Evolutionary conservation across 1,140 invertebrate genomes (phyloP).

Genomic region (Globodera rostochiensis): DNA sequence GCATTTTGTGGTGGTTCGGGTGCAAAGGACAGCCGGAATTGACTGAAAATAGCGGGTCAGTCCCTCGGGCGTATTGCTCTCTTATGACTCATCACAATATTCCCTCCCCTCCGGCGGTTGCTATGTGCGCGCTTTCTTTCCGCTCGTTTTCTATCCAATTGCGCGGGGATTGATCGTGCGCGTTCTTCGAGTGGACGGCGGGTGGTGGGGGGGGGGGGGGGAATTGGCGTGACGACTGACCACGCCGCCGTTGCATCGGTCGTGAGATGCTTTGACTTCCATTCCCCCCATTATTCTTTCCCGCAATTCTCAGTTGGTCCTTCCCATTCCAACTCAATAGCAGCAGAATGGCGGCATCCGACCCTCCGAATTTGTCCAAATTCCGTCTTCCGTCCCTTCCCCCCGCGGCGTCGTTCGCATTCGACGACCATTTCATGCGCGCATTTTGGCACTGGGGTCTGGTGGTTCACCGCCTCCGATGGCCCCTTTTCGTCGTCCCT

Average conservation of each 20-base stretch:
- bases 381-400: neutral
- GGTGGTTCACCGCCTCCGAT: conserved; percentile 43
- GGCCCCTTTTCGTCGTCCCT: conserved; percentile 42
- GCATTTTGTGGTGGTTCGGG: too few species aligned
- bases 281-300: neutral
- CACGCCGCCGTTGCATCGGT: neutral
- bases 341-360: neutral
- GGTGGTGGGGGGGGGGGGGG: too few species aligned
- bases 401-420: conserved; percentile 8
- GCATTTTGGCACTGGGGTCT: conserved; percentile 55
- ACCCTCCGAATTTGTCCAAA: conserved; percentile 3
- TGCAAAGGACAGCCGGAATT: too few species aligned
- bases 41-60: too few species aligned
- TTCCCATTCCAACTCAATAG: neutral
- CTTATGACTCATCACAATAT: too few species aligned
- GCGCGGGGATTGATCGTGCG: neutral
- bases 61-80: too few species aligned
- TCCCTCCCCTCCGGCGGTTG: neutral
- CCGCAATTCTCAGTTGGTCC: neutral
- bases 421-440: conserved; percentile 27
- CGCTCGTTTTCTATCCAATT: neutral
- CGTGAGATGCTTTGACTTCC: neutral
- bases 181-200: neutral
- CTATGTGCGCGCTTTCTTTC: neutral
- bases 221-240: neutral